phyloP scores from a whole-genome alignment of 2,797 vertebrate species.

The Novumbra hubbsi region DNA sequence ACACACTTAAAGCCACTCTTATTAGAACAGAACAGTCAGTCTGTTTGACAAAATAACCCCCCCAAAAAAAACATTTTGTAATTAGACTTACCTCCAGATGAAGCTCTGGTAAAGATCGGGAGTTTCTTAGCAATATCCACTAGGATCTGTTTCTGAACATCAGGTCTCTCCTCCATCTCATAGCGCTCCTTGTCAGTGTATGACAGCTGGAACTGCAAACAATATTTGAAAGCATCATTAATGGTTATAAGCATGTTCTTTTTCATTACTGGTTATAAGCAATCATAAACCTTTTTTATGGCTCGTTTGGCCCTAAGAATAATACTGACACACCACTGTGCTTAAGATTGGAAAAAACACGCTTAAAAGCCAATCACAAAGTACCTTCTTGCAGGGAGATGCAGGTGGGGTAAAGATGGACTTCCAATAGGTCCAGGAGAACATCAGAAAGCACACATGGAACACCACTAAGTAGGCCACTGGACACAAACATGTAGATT shows the following conservation, averaged over 20 bases:
- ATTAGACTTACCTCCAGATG: conserved; percentile 81
- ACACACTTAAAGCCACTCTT: too few species aligned
- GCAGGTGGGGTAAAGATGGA: conserved; percentile 92
- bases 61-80: neutral
- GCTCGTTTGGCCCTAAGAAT: neutral
- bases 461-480: conserved; percentile 90
- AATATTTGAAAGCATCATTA: conserved; percentile 7
- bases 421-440: conserved; percentile 97
- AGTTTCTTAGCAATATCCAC: conserved; percentile 87
- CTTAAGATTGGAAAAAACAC: neutral
- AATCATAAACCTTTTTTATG: neutral
- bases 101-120: conserved; percentile 88
- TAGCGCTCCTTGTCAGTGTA: conserved; percentile 92
- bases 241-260: neutral
- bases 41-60: neutral
- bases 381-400: conserved; percentile 91
- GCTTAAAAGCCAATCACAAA: too few species aligned
- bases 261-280: neutral
- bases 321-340: too few species aligned
- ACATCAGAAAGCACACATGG: conserved; percentile 93
- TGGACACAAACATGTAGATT: conserved; percentile 51
- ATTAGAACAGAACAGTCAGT: too few species aligned
- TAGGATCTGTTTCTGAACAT: conserved; percentile 92
- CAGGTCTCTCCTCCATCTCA: conserved; percentile 90
- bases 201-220: conserved; percentile 88